Evolutionary conservation across 2,888 invertebrate species (phyloP), one percentile per base, ranked within the genome.

Genomic region (Syrphus vitripennis): DNA sequence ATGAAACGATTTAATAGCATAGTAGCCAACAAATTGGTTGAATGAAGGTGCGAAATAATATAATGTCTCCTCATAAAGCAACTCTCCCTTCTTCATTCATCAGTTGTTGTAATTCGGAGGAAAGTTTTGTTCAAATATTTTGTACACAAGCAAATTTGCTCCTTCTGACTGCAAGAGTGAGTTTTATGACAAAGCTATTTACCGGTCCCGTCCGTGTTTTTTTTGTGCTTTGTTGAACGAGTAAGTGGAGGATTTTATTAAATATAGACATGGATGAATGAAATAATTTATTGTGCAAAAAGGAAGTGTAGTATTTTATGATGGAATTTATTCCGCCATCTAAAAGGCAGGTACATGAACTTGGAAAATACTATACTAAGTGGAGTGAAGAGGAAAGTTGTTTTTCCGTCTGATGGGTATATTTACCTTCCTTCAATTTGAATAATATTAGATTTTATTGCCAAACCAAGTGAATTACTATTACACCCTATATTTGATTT

Each of bases 181-280:
- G 31, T 55, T 31, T 55, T 55, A 55, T 55, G 29, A 55, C 5
- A 31, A 55, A 55, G 55, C 16, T 16, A 61, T 61, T 42, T 42
- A 42, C 16, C n/a, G 24, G 16, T 37, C n/a, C n/a, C n/a, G n/a
- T 37, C 26, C n/a, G 12, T 48, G 9, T 21, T 53, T 12, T 4
- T n/a, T n/a, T 14, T 26, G n/a, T n/a, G n/a, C 24, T 14, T 29
- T 4, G 9, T 26, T 0, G 14, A 6, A 7, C 7, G 10, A 21
- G 50, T 50, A 21, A 9, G 10, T 12, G n/a, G 53, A 48, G 19
- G 55, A 57, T 79, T 63, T 74, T 63, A 65, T 79, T 71, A 79
- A 79, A 31, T 37, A 42, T 37, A 42, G 61, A 77, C 61, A 61
- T 57, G 37, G 21, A 69, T 69, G 69, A 77, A 61, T 59, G 16